Evolutionary conservation across 2,113 vertebrate species (phyloP), one percentile per base, ranked within the genome.

Genomic region (Zingel zingel): DNA sequence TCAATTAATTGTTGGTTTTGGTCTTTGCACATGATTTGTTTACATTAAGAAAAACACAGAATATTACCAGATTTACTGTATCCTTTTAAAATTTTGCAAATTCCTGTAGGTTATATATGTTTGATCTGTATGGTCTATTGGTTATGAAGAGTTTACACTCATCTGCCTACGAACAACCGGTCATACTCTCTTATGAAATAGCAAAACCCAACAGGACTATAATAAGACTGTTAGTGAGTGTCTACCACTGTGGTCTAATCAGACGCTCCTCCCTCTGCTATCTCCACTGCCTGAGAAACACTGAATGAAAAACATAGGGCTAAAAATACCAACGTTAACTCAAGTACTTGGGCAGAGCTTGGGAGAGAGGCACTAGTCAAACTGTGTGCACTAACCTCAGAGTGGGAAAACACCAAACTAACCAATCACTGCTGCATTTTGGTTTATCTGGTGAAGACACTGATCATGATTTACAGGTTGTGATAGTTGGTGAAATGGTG

Each of bases 281-380:
- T 77, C 76, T 72, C 50, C 25, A n/a, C 73, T 33, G 51, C 65
- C 76, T 88, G 77, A 83, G 77, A 90, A 76, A 76, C 47, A 2
- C 77, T 76, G 23, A 70, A 86, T 88, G 65, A 82, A 77, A 82
- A 76, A 74, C 68, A 56, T 47, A 21, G 16, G 16, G 36, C 87
- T 86, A 83, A 83, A 92, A 87, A 92, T 89, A 89, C 59, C 62
- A 56, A 66, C 2, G 25, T 83, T 56, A 72, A 45, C n/a, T 76
- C 14, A 74, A 79, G 81, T 33, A 53, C 83, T 58, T 48, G 18
- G 74, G 27, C 57, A 75, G 68, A 67, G 16, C 67, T 73, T 80
- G 59, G 73, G 79, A 70, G 73, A 71, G 68, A 77, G 69, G n/a
- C 74, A 47, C 64, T 75, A 45, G 72, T 86, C 81, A 69, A 77